A percentile compares a stretch with the other conserved stretches of the same genome.
These are phyloP conservation scores for Theodoxus fluviatilis DNA, from an alignment of 2,888 invertebrate species.

Conservation along the genomic window DNA sequence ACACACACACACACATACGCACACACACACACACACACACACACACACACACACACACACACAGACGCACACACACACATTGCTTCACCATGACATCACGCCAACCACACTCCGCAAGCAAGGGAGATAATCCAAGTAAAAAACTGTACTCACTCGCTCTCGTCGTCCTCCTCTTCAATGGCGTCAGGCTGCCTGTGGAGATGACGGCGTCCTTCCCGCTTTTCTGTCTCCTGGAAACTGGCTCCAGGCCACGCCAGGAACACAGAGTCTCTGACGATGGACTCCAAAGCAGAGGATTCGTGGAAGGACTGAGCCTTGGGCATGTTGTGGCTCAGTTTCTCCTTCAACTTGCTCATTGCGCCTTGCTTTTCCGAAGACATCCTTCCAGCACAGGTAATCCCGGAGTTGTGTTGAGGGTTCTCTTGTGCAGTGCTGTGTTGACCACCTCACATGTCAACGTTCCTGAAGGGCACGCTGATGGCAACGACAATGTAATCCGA, in stretches of 20 bases:
- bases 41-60: background rate
- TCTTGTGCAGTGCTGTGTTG: too few species aligned
- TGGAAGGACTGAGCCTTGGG: conserved; percentile 40
- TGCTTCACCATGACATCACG: too few species aligned
- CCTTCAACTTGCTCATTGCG: conserved; percentile 40
- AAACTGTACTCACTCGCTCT: too few species aligned
- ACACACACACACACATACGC: background rate
- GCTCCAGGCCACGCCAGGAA: conserved; percentile 50
- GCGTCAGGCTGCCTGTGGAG: conserved; percentile 36
- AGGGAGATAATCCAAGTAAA: background rate
- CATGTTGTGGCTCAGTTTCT: conserved; percentile 35
- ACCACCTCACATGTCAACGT: too few species aligned
- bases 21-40: background rate
- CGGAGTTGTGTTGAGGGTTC: too few species aligned
- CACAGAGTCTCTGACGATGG: conserved; percentile 45
- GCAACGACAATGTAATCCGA: too few species aligned
- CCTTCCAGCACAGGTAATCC: too few species aligned
- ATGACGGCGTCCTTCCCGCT: conserved; percentile 26
- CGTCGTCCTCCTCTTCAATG: conserved; percentile 37
- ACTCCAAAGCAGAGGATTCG: conserved; percentile 42
- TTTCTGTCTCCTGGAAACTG: conserved; percentile 30
- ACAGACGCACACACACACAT: background rate
- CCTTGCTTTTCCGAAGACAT: too few species aligned
- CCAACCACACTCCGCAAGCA: background rate
- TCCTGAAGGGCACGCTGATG: too few species aligned